These are phyloP conservation scores for Pygmarrhopalites habei DNA, from an alignment of 1,140 invertebrate genomes.

Conservation along the genomic window DNA sequence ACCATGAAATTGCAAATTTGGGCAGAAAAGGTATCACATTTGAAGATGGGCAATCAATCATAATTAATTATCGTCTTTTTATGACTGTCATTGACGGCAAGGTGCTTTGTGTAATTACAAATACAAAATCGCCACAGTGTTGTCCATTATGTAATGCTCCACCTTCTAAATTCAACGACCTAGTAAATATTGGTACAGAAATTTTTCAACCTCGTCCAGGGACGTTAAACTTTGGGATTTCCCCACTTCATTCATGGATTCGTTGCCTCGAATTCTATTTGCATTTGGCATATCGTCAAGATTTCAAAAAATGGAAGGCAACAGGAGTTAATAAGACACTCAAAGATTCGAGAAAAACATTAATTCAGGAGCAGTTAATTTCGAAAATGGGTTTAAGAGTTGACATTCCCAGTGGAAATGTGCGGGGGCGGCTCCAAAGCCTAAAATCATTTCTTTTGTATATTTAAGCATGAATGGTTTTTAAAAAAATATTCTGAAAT, in stretches of 20 bases:
- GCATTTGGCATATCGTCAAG: conserved; percentile 22
- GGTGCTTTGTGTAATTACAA: conserved; percentile 16
- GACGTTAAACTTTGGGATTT: conserved; percentile 20
- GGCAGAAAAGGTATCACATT: no score
- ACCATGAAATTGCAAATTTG: no score
- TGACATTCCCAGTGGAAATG: conserved; percentile 14
- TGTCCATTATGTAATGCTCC: conserved; percentile 27
- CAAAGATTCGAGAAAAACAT: conserved; percentile 5
- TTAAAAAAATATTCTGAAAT: no score
- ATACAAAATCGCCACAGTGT: neutral
- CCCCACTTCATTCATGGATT: conserved; percentile 30
- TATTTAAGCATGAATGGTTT: no score
- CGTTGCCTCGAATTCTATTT: conserved; percentile 24
- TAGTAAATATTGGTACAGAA: neutral
- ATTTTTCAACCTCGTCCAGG: neutral
- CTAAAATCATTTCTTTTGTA: no score
- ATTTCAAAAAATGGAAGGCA: conserved; percentile 10
- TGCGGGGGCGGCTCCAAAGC: conserved; percentile 26
- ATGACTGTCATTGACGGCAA: no score
- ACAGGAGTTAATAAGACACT: conserved; percentile 5
- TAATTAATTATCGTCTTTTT: neutral
- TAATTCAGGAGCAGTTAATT: conserved; percentile 7
- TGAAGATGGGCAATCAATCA: neutral
- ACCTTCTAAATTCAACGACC: conserved; percentile 10
- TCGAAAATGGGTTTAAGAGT: conserved; percentile 16